These are phyloP conservation scores for Drosophila ironensis DNA, from an alignment of 1,140 invertebrate species.

Conservation along the genomic window DNA sequence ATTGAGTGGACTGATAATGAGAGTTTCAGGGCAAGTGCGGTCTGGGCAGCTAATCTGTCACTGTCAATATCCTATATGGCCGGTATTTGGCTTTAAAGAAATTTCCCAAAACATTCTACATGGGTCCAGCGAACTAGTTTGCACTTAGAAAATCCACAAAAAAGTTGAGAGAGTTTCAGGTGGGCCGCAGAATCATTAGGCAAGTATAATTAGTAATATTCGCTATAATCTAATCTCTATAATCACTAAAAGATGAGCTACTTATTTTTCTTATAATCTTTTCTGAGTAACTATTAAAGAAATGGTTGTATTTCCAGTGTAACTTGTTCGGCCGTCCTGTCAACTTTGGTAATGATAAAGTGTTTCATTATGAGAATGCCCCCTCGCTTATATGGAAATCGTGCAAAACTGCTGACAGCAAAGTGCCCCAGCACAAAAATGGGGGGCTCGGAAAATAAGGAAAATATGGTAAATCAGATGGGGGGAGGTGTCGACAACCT, in stretches of 20 bases:
- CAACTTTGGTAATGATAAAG: slow-evolving; percentile 75
- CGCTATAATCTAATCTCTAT: no score
- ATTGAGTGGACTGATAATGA: slow-evolving; percentile 13
- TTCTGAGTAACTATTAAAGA: no score
- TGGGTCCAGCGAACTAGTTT: neutral
- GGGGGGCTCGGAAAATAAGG: neutral
- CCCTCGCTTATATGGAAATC: slow-evolving; percentile 28
- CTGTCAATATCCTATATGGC: slow-evolving; percentile 19
- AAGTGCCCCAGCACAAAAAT: slow-evolving; percentile 13
- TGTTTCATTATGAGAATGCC: slow-evolving; percentile 59
- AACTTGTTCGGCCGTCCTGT: slow-evolving; percentile 65
- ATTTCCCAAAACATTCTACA: slow-evolving; percentile 5
- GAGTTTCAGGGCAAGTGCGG: neutral
- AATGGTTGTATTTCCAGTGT: slow-evolving; percentile 17
- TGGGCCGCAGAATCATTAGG: no score
- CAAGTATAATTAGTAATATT: no score
- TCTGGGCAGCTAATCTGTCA: slow-evolving; percentile 21
- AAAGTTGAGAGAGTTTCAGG: no score
- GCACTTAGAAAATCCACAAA: neutral
- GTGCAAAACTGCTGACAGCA: slow-evolving; percentile 53
- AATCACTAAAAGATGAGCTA: no score
- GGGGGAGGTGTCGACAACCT: slow-evolving; percentile 12
- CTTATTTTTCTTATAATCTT: no score
- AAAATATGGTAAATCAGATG: slow-evolving; percentile 13
- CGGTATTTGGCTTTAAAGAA: slow-evolving; percentile 18